Conservation (phyloP, 2,797 vertebrate species). For the Coranthus polyacanthus region DNA sequence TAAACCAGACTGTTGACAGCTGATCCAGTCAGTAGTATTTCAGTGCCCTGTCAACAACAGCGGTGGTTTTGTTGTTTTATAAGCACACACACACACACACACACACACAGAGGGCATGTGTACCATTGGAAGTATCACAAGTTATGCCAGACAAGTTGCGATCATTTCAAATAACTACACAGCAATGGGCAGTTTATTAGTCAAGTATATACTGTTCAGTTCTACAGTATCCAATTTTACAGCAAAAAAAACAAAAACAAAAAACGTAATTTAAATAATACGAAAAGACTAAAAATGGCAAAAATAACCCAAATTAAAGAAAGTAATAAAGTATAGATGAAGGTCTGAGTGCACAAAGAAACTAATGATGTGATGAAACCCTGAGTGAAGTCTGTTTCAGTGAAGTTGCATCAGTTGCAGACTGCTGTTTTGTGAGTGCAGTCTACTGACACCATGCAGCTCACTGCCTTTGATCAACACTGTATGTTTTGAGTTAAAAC, state of each 20-base stretch:
- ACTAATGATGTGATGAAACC: constrained; percentile 39
- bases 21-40: not conserved
- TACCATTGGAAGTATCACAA: too few relatives aligned
- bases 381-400: constrained; percentile 44
- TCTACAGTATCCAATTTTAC: too few relatives aligned
- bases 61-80: not conserved
- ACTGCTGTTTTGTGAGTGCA: constrained; percentile 25
- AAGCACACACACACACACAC: too few relatives aligned
- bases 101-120: not conserved
- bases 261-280: too few relatives aligned
- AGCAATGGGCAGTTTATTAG: too few relatives aligned
- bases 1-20: not conserved
- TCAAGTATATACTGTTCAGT: too few relatives aligned
- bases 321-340: not conserved
- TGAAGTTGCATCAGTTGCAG: constrained; percentile 59
- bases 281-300: not conserved
- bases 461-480: constrained; percentile 21
- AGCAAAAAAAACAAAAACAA: too few relatives aligned
- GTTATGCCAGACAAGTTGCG: not conserved
- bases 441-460: constrained; percentile 18
- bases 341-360: not conserved
- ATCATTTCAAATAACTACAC: too few relatives aligned
- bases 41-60: not conserved
- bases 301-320: not conserved
- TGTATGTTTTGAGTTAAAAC: not conserved